Evolutionary conservation across 2,113 vertebrate genomes (phyloP), one percentile per base, ranked within the genome.

Genomic region (Propithecus coquereli): DNA sequence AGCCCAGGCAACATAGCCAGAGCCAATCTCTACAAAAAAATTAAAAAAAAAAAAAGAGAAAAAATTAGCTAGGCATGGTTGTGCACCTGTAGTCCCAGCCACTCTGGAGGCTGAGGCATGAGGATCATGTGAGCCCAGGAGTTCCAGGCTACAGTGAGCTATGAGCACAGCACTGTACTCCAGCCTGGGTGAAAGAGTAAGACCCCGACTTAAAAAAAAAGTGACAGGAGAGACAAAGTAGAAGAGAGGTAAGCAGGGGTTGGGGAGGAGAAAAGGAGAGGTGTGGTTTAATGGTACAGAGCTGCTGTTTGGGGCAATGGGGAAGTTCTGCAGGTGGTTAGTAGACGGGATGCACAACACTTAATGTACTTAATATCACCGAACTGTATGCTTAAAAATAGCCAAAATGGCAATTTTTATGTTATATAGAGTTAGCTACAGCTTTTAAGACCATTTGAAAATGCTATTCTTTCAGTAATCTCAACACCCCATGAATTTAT

Each of bases 201-300:
- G 23, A 27, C 59, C 25, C 59, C 27, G 9, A 11, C 23, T 61
- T 61, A 12, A 11, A 27, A 25, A 27, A 27, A 61, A 23, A 57
- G 23, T 13, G 34, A 22, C 0, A 9, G 32, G 77, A 37, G 40
- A 30, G 17, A 65, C 40, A 22, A 40, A 25, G 5, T 2, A 45
- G 45, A 27, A 17, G 5, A 76, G 30, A 65, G 59, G 43, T 17
- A 2, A 17, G 18, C 45, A n/a, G 63, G 34, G 11, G 7, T 5
- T 10, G 45, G 3, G 37, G 12, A 17, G 3, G 63, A 34, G 4
- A 2, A 3, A 52, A 0, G 5, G n/a, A 43, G 5, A 54, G 14
- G 9, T 20, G 57, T 16, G 17, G 37, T 37, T 25, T 2, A 50
- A 20, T 0, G 22, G 52, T 0, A 0, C 8, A 1, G 20, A 20